phyloP scores from a whole-genome alignment of 1,140 invertebrate genomes.

The Piezodorus guildinii region DNA sequence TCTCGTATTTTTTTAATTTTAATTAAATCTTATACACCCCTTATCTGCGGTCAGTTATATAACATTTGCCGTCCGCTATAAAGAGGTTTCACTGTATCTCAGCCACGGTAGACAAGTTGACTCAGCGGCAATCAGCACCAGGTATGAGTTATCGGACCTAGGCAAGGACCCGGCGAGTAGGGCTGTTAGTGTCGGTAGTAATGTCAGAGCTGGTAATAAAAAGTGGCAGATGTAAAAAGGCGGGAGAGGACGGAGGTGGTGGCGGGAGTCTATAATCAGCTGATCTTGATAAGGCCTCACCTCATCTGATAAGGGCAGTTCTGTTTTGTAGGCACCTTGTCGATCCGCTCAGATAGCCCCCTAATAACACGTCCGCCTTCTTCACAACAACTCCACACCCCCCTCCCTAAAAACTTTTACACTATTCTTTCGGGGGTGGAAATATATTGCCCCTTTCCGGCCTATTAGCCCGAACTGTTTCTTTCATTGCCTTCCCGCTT shows the following conservation, averaged over 20 bases:
- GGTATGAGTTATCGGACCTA: neutral
- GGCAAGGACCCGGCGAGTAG: neutral
- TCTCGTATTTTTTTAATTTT: no score
- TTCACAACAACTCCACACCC: constrained; percentile 6
- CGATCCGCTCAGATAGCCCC: constrained; percentile 6
- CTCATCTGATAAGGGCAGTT: neutral
- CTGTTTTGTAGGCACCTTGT: constrained; percentile 8
- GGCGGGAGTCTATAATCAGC: neutral
- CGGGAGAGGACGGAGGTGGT: neutral
- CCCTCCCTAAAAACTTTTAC: constrained; percentile 9
- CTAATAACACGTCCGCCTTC: constrained; percentile 6
- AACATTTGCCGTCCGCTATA: no score
- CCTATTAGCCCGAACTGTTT: neutral
- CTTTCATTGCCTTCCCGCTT: neutral
- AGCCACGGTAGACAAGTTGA: neutral
- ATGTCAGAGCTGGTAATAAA: neutral
- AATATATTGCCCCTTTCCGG: constrained; percentile 11
- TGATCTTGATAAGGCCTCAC: neutral
- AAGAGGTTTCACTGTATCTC: no score
- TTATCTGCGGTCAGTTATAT: no score
- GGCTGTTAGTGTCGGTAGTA: neutral
- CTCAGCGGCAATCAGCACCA: neutral
- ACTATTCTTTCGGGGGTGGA: neutral
- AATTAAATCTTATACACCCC: no score
- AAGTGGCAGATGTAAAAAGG: constrained; percentile 2